Evolutionary conservation across 2,113 vertebrate genomes (phyloP).

Genomic region (Cisticola juncidis): DNA sequence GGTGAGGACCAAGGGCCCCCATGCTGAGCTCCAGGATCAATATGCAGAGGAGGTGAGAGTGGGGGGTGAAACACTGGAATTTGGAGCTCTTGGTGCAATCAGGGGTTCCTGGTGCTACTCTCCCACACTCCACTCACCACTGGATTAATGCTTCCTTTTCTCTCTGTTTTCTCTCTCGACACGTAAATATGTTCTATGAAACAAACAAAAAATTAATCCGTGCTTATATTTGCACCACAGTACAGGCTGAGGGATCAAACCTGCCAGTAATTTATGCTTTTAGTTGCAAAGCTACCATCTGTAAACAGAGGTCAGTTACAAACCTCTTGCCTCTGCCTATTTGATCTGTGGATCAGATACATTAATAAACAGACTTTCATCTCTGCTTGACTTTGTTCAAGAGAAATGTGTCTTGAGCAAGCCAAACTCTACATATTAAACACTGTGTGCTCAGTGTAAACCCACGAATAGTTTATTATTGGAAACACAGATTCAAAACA

Average conservation of each 20-base stretch:
- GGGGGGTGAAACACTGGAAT: fast-evolving
- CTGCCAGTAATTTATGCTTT: not conserved
- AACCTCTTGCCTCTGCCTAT: not conserved
- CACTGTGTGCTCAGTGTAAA: fast-evolving
- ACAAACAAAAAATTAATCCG: not conserved
- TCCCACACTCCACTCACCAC: not conserved
- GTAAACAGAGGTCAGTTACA: not conserved
- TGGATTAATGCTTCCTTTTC: not conserved
- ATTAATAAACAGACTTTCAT: not conserved
- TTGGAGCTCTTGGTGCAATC: not conserved
- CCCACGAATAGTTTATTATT: not conserved
- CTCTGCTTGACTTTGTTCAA: not conserved
- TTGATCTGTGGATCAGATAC: not conserved
- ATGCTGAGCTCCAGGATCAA: not conserved
- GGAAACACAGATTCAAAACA: not conserved
- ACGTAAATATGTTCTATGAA: not conserved
- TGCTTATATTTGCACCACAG: not conserved
- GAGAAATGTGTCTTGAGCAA: not conserved
- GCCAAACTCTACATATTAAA: not conserved
- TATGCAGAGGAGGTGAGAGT: fast-evolving
- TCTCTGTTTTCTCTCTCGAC: not conserved
- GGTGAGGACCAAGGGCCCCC: not conserved
- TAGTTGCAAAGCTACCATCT: not conserved
- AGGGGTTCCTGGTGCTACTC: not conserved
- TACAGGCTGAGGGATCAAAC: not conserved